Evolutionary conservation across 2,888 invertebrate genomes (phyloP), one percentile per base, ranked within the genome.

Genomic region (Polylopha cassiicola): DNA sequence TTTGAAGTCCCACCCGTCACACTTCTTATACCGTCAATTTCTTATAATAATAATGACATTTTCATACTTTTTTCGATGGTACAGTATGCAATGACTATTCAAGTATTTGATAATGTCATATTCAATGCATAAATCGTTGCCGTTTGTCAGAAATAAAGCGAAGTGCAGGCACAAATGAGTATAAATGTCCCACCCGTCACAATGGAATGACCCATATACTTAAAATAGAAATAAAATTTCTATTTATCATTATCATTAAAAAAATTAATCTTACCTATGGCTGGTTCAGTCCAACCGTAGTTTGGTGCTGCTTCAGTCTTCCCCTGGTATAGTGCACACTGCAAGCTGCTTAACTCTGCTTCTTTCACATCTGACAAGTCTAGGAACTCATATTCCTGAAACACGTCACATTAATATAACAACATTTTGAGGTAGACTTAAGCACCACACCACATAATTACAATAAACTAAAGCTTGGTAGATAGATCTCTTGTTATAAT

Each of bases 291-390:
- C 73, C 75, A 73, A 58, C 68, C 61, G 53, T 61, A 59, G 47
- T 24, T 34, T 55, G 68, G 73, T 58, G 55, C 61, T 28, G 51
- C 59, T 44, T 65, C 62, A 20, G 69, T 59, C 44, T 65, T 68
- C 51, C 62, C 69, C 57, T 79, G 74, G 62, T 87, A 87, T 53
- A 91, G 79, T 48, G 90, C 89, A 51, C 87, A 85, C 68, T 89
- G 85, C 55, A 91, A 86, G 66, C 87, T 87, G 69, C 85, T 86
- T 59, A 88, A 84, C 71, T 92, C 92, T 61, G 87, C 87, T 74
- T 89, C 90, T 76, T 89, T 90, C 70, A 91, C 88, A 79, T 89
- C 91, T 73, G 88, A 89, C 65, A 91, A 87, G 87, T 92, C 91
- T 81, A 92, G 87, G 87, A 92, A 92, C 82, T 91, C 89, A 85